A percentile compares a stretch with the other conserved stretches of the same genome.
phyloP scores from a whole-genome alignment of 2,113 vertebrate genomes.

The Tiliqua scincoides region DNA sequence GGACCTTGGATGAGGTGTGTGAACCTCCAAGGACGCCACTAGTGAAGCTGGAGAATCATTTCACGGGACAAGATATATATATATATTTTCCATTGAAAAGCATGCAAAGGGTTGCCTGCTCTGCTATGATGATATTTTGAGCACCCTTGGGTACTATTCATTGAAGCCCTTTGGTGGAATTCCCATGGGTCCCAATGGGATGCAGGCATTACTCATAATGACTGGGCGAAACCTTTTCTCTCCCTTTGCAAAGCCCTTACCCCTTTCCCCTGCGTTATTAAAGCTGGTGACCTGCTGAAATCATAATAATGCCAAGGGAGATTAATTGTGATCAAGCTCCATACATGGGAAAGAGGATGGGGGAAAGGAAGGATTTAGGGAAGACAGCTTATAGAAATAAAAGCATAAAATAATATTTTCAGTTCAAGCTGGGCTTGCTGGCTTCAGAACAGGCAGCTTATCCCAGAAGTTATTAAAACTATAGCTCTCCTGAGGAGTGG shows the following conservation, averaged over 20 bases:
- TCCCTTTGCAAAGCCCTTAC: background rate
- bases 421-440: constrained; percentile 42
- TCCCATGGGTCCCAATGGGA: background rate
- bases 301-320: background rate
- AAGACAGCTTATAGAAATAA: constrained; percentile 53
- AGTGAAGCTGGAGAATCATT: background rate
- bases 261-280: background rate
- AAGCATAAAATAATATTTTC: constrained; percentile 45
- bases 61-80: background rate
- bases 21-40: background rate
- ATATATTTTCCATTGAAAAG: background rate
- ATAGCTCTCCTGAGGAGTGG: constrained; percentile 42
- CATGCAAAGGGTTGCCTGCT: background rate
- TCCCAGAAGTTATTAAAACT: constrained; percentile 51
- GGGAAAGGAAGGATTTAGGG: constrained; percentile 44
- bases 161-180: background rate
- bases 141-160: background rate
- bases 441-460: constrained; percentile 50
- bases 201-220: background rate
- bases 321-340: background rate
- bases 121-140: background rate
- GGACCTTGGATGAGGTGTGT: background rate
- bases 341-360: background rate
- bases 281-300: background rate
- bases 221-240: background rate